Conservation (phyloP, 2,797 vertebrate species). For the Aeoliscus strigatus region DNA sequence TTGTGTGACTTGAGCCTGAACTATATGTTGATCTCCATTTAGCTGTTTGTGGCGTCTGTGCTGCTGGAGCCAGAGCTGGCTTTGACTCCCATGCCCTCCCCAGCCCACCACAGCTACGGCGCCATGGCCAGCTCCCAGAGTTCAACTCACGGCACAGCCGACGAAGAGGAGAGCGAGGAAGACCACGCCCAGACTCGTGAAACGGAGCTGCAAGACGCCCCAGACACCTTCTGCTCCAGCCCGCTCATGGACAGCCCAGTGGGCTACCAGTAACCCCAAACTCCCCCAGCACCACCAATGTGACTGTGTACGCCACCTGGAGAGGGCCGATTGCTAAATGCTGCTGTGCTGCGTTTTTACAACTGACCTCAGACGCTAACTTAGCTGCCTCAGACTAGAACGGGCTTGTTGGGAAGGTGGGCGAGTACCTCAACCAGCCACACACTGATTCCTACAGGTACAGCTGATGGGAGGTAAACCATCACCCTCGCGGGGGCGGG, state of each 20-base stretch:
- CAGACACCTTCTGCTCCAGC: conserved; percentile 71
- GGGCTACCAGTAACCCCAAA: conserved; percentile 77
- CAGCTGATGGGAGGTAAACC: too few species aligned
- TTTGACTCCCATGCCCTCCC: conserved; percentile 89
- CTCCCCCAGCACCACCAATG: conserved; percentile 30
- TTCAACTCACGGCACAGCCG: conserved; percentile 63
- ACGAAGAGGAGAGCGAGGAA: conserved; percentile 65
- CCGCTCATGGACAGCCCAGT: conserved; percentile 78
- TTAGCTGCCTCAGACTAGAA: conserved; percentile 56
- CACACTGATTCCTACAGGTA: too few species aligned
- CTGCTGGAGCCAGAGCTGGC: conserved; percentile 90
- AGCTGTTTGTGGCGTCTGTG: conserved; percentile 94
- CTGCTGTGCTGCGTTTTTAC: conserved; percentile 57
- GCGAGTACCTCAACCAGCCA: too few species aligned
- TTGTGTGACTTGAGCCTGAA: conserved; percentile 15
- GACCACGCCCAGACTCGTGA: conserved; percentile 69
- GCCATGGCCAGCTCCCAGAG: conserved; percentile 85
- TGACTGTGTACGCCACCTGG: conserved; percentile 44
- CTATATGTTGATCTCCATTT: conserved; percentile 32
- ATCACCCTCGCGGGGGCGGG: too few species aligned
- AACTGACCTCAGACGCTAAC: conserved; percentile 55
- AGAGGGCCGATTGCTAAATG: conserved; percentile 53
- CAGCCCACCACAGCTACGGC: conserved; percentile 90
- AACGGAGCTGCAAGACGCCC: conserved; percentile 72
- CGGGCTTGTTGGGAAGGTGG: conserved; percentile 22